These are phyloP conservation scores for Anaspis maculata DNA, from an alignment of 2,888 invertebrate species.

Conservation along the genomic window DNA sequence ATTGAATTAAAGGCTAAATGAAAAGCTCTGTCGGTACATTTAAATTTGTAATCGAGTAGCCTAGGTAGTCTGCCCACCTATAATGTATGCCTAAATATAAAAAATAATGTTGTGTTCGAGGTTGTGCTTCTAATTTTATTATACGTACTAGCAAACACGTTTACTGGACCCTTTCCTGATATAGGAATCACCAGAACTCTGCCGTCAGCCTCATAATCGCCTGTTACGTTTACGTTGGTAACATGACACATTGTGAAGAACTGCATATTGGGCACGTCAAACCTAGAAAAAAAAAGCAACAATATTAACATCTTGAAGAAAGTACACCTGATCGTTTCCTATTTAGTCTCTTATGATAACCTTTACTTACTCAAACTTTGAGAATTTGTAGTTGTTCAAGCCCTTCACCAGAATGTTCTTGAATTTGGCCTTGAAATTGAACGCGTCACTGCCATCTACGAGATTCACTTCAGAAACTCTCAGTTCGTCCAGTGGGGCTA, in stretches of 20 bases:
- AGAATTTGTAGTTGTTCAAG: constrained; percentile 20
- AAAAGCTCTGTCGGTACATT: no score
- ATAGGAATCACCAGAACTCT: constrained; percentile 30
- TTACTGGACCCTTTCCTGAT: constrained; percentile 25
- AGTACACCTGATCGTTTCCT: no score
- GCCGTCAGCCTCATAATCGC: constrained; percentile 29
- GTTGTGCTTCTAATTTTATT: no score
- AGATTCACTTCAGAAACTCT: constrained; percentile 24
- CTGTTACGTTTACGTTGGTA: constrained; percentile 20
- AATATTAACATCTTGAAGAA: not conserved
- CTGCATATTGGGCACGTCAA: constrained; percentile 25
- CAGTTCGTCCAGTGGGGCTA: constrained; percentile 32
- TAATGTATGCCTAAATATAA: no score
- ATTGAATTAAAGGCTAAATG: no score
- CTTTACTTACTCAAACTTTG: constrained; percentile 23
- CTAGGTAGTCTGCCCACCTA: no score
- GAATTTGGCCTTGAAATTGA: constrained; percentile 25
- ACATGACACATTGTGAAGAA: constrained; percentile 22
- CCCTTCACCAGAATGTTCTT: constrained; percentile 22
- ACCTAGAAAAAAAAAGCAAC: constrained; percentile 17
- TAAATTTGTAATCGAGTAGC: no score
- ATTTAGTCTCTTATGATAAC: no score
- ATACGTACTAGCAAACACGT: constrained; percentile 23
- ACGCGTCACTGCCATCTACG: constrained; percentile 23
- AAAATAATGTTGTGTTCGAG: no score